Percentiles rank a stretch among this genome's conserved stretches.
phyloP scores from a whole-genome alignment of 2,888 invertebrate genomes.

The Aporophyla nigra region DNA sequence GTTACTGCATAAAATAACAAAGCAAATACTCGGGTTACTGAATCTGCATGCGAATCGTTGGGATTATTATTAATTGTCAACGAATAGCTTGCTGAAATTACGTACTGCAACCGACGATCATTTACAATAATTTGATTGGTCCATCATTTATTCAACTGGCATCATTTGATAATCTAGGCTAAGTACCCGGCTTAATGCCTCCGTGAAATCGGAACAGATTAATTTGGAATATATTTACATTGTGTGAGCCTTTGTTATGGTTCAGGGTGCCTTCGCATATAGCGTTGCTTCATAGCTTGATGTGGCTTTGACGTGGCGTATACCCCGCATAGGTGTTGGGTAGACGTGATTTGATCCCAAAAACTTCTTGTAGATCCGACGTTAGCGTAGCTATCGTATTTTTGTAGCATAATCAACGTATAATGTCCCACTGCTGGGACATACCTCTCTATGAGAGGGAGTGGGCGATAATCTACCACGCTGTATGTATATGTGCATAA shows the following conservation, averaged over 20 bases:
- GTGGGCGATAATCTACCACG: too few species aligned
- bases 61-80: neutral
- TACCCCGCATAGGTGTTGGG: neutral
- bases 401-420: too few species aligned
- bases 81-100: neutral
- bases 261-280: neutral
- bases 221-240: conserved; percentile 24
- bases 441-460: too few species aligned
- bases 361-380: neutral
- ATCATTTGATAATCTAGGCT: conserved; percentile 17
- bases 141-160: conserved; percentile 28
- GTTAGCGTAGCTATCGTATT: neutral
- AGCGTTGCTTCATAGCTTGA: neutral
- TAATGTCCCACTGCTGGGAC: too few species aligned
- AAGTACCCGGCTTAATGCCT: conserved; percentile 18
- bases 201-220: conserved; percentile 11
- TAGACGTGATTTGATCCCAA: neutral
- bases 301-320: neutral
- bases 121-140: conserved; percentile 10
- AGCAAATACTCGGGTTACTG: conserved; percentile 7
- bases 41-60: conserved; percentile 34
- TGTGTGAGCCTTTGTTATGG: neutral
- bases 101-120: neutral
- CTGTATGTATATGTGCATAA: neutral
- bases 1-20: neutral